These are phyloP conservation scores for Anthoscopus minutus DNA, from an alignment of 2,113 vertebrate species.

Conservation along the genomic window DNA sequence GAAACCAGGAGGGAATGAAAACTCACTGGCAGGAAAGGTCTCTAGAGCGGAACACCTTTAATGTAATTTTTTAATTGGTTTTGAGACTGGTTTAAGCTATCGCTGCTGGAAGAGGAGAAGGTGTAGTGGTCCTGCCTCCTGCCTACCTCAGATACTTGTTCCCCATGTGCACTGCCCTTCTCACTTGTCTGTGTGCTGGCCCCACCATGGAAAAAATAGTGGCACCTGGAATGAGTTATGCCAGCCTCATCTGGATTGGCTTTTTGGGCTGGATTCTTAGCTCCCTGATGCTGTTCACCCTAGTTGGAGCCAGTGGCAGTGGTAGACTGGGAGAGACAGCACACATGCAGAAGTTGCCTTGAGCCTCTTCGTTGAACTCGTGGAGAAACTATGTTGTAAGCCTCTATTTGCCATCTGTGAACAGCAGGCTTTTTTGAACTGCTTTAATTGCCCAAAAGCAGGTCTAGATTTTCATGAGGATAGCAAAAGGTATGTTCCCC, in stretches of 20 bases:
- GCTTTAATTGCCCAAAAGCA: not conserved
- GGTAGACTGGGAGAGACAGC: not conserved
- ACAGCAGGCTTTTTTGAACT: not conserved
- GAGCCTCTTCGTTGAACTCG: not conserved
- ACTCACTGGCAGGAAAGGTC: not conserved
- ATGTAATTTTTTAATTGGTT: not conserved
- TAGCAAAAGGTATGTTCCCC: not conserved
- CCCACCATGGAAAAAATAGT: not conserved
- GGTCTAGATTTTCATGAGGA: not conserved
- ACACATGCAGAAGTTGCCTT: not conserved
- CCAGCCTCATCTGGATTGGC: fast-evolving
- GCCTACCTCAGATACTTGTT: not conserved
- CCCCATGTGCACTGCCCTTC: fast-evolving
- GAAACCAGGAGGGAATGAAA: not conserved
- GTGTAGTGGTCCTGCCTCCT: not conserved
- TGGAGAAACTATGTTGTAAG: not conserved
- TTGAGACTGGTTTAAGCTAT: not conserved
- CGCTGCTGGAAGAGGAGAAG: not conserved
- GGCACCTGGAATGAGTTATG: not conserved
- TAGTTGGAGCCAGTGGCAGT: fast-evolving
- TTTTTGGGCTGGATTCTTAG: not conserved
- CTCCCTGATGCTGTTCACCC: not conserved
- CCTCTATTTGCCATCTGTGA: not conserved
- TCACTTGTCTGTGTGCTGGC: not conserved
- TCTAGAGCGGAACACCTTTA: not conserved